Base-by-base conservation (phyloP, 2,888 invertebrate species). In the Orthonychiurus folsomi region DNA sequence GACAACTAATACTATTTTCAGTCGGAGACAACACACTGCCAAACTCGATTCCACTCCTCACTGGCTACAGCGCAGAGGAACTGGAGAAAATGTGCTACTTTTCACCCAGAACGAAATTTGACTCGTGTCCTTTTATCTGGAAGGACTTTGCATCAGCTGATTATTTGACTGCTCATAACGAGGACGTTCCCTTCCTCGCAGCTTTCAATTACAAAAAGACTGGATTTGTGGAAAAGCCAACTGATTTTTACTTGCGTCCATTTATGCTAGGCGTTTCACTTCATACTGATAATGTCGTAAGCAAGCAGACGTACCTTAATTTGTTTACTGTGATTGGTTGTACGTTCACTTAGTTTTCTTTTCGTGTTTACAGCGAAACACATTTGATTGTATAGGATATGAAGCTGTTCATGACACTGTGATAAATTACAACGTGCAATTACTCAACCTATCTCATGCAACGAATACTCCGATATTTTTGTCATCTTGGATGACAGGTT, bases 21-120 rank as follows among this genome's bases (percentile, higher is more conserved):
- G 69, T 70, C 25, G 90, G 85, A 15, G 93, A 93, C 74, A 93
- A 93, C 74, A 93, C 93, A 0, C 89, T 88, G 74, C 91, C 93
- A 0, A 95, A 94, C 77, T 77, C 93, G 2, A 37, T 56, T 3
- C 89, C 92, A 0, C 80, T 88, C 55, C 79, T 89, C 3, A 85
- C 87, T 0, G 93, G 93, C 1, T 80, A 82, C 67, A 82, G 79
- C 66, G 52, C 27, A 3, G 63, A 68, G 24, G 66, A 72, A n/a
- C 18, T 73, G 18, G 56, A 66, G 12, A 65, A 65, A 24, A 23
- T 60, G 5, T 74, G 74, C 59, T 71, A 69, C 63, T 66, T 62
- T 25, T 73, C 69, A 1, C 66, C 62, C 2, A 60, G 64, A 20
- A 61, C 70, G 75, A 82, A 82, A 28, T 75, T 85, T 59, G 88